Conservation (phyloP, 1,140 invertebrate species). For the Drosophila watanabei region DNA sequence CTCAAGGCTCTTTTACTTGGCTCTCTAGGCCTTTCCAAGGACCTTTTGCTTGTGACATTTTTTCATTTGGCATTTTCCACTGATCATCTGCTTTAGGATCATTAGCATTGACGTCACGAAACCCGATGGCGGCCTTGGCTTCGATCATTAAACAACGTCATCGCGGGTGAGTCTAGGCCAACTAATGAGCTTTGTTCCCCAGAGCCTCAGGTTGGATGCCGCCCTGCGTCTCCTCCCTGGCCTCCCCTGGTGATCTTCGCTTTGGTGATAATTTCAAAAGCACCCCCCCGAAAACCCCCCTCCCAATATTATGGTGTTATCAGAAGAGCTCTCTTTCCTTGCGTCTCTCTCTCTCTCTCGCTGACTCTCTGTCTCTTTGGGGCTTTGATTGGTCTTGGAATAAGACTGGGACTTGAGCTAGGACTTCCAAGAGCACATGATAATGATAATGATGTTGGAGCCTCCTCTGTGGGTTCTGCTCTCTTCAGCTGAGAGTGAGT, state of each 20-base stretch:
- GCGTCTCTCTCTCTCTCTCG: neutral
- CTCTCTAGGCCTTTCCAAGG: neutral
- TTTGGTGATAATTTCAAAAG: slow-evolving; percentile 16
- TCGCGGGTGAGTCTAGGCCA: slow-evolving; percentile 47
- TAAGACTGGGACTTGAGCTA: neutral
- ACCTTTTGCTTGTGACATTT: neutral
- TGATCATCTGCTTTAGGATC: slow-evolving; percentile 14
- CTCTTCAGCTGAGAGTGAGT: slow-evolving; percentile 1
- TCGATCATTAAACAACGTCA: slow-evolving; percentile 43
- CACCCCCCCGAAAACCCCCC: neutral
- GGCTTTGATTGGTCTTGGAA: neutral
- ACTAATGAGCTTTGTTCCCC: slow-evolving; percentile 47
- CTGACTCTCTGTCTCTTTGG: neutral
- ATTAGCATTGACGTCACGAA: slow-evolving; percentile 43
- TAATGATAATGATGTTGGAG: neutral
- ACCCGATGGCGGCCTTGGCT: slow-evolving; percentile 15
- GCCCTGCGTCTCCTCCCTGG: neutral
- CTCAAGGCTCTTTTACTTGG: too few species aligned
- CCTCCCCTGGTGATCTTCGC: neutral
- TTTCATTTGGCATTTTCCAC: slow-evolving; percentile 25
- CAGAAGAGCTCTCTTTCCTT: slow-evolving; percentile 1
- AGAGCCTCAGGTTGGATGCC: slow-evolving; percentile 5
- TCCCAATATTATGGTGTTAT: slow-evolving; percentile 7
- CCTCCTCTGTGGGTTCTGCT: neutral
- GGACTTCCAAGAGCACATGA: neutral